Evolutionary conservation across 2,888 invertebrate species (phyloP).

Genomic region (Rhogogaster chlorosoma): DNA sequence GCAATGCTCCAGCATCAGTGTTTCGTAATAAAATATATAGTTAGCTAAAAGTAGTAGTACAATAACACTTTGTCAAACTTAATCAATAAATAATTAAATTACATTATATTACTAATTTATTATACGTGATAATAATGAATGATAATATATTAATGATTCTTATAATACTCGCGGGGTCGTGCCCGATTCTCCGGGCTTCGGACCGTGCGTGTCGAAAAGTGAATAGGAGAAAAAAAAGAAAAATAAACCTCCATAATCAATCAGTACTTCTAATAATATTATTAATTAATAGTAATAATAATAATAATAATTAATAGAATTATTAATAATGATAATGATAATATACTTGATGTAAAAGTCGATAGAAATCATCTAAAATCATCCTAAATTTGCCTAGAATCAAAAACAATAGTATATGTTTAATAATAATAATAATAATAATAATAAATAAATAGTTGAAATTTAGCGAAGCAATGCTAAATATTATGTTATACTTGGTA

Average conservation of each 20-base stretch:
- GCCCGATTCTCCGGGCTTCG: slow-evolving; percentile 44
- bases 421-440: slow-evolving; percentile 50
- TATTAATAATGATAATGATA: slow-evolving; percentile 49
- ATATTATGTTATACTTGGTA: slow-evolving; percentile 49
- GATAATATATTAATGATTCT: slow-evolving; percentile 78
- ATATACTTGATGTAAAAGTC: slow-evolving; percentile 56
- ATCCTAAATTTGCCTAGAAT: slow-evolving; percentile 65
- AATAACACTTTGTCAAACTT: slow-evolving; percentile 73
- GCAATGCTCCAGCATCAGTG: slow-evolving; percentile 55
- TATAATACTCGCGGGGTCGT: slow-evolving; percentile 74
- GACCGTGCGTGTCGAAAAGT: slow-evolving; percentile 51
- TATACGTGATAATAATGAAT: slow-evolving; percentile 76
- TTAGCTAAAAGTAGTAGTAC: slow-evolving; percentile 68
- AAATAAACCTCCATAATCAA: slow-evolving; percentile 26
- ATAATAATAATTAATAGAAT: slow-evolving; percentile 48
- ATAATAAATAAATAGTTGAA: slow-evolving; percentile 60
- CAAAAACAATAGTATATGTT: slow-evolving; percentile 55
- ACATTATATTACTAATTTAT: slow-evolving; percentile 77
- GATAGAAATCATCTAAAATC: slow-evolving; percentile 64
- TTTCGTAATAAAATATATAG: slow-evolving; percentile 53
- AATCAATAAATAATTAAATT: slow-evolving; percentile 78
- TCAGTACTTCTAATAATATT: slow-evolving; percentile 48
- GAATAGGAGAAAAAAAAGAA: slow-evolving; percentile 8
- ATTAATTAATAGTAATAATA: slow-evolving; percentile 22
- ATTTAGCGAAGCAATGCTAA: slow-evolving; percentile 58